A percentile compares a stretch with the other conserved stretches of the same genome.
Evolutionary conservation across 2,888 invertebrate genomes (phyloP).

Genomic region (Herminia tarsipennalis): DNA sequence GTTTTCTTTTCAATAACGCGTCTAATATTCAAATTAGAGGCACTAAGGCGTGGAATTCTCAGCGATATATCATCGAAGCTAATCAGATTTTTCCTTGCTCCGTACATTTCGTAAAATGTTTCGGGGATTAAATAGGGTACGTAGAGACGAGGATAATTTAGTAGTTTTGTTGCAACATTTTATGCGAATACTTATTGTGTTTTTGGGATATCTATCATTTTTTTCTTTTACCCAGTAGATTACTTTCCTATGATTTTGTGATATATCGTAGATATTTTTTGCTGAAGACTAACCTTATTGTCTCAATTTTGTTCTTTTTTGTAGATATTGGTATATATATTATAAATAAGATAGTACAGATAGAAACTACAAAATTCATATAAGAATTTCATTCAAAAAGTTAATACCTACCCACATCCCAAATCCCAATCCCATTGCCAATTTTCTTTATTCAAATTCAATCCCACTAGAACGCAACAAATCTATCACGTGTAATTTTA

Average conservation of each 20-base stretch:
- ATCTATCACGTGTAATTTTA: constrained; percentile 41
- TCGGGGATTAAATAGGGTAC: constrained; percentile 68
- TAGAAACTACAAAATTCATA: too few relatives aligned
- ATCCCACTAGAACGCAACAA: constrained; percentile 26
- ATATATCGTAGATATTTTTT: too few relatives aligned
- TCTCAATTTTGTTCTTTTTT: too few relatives aligned
- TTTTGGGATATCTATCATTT: constrained; percentile 30
- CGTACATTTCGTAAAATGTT: constrained; percentile 69
- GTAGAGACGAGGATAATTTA: constrained; percentile 51
- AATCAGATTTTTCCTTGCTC: constrained; percentile 75
- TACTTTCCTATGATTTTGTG: constrained; percentile 11
- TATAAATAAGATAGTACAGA: too few relatives aligned
- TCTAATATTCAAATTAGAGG: constrained; percentile 85
- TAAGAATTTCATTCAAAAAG: too few relatives aligned
- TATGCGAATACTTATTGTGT: constrained; percentile 42
- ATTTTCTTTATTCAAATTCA: constrained; percentile 21
- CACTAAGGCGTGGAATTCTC: constrained; percentile 76
- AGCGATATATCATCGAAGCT: constrained; percentile 82
- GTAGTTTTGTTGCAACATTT: constrained; percentile 56
- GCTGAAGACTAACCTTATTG: too few relatives aligned
- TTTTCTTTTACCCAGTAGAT: constrained; percentile 12
- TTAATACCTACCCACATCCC: too few relatives aligned
- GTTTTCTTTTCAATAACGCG: constrained; percentile 85
- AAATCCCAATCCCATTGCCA: constrained; percentile 1
- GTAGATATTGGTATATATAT: too few relatives aligned